phyloP scores from a whole-genome alignment of 1,140 invertebrate genomes.

The Drosophila nigrodunni region DNA sequence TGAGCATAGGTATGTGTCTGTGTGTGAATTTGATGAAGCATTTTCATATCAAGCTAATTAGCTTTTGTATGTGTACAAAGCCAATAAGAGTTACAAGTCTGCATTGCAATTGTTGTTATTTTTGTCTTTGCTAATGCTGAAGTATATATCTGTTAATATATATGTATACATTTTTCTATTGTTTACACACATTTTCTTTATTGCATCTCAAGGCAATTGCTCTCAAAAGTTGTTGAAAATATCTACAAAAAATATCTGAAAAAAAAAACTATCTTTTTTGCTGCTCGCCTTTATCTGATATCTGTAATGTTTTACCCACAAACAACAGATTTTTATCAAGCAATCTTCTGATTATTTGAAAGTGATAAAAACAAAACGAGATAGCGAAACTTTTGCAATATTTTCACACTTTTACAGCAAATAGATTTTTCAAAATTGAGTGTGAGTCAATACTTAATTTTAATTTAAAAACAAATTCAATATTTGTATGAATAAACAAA shows the following conservation, averaged over 20 bases:
- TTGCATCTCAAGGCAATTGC: conserved; percentile 32
- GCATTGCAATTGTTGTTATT: conserved; percentile 1
- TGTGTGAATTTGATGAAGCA: conserved; percentile 31
- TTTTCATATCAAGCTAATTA: conserved; percentile 65
- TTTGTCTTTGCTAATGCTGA: background rate
- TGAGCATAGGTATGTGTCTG: background rate
- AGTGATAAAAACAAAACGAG: background rate
- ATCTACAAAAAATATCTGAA: conserved; percentile 24
- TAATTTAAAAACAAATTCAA: too few relatives aligned
- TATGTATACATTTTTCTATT: conserved; percentile 9
- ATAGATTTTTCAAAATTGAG: too few relatives aligned
- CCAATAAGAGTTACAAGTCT: conserved; percentile 2
- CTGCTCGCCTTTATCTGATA: conserved; percentile 4
- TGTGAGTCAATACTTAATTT: too few relatives aligned
- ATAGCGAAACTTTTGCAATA: too few relatives aligned
- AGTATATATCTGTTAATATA: background rate
- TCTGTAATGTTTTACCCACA: conserved; percentile 2
- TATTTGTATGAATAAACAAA: too few relatives aligned
- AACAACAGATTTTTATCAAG: conserved; percentile 18
- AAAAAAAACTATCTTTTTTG: background rate
- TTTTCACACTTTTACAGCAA: too few relatives aligned
- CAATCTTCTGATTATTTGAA: background rate
- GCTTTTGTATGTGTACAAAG: conserved; percentile 27
- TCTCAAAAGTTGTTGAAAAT: conserved; percentile 11
- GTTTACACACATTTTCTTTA: conserved; percentile 35